Evolutionary conservation across 2,888 invertebrate species (phyloP), one percentile per base, ranked within the genome.

Genomic region (Andrena hattorfiana): DNA sequence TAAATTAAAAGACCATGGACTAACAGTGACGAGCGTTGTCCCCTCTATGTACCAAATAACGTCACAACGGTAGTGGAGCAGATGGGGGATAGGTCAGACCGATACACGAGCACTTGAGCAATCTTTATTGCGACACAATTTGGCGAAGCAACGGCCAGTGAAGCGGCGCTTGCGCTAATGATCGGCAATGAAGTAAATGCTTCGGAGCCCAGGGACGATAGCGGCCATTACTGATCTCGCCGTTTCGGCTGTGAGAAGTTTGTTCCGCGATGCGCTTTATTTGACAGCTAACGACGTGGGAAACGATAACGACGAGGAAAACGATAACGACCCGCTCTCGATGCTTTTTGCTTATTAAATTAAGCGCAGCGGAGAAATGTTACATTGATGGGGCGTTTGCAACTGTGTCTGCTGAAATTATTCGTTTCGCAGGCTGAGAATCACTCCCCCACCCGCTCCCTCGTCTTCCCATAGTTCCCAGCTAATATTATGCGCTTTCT

Each of bases 101-200:
- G 75, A 70, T 70, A 70, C 64, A 51, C 30, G 42, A 20, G 42
- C 56, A 49, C 70, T 66, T 8, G 26, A 10, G 70, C 16, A 26
- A 26, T 54, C 30, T 77, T 71, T 67, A 72, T 32, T 8, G 62
- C 51, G 67, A 20, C 54, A 71, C 54, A 68, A 72, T 80, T 72
- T 49, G 28, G 54, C 80, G 71, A 32, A 42, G 28, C 49, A 51
- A 70, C 59, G 66, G 28, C 28, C 35, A 42, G 54, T 28, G 78
- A 71, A 80, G 66, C 70, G 16, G 51, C n/a, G 49, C 66, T 42
- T 66, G 20, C 60, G 64, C 59, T 77, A 81, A 77, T 72, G 77
- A 70, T 71, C 77, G 16, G 71, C 71, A 67, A 77, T 71, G 71
- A 81, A 77, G 71, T 67, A 71, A 77, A 81, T 68, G 69, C 48